A percentile compares a stretch with the other conserved stretches of the same genome.
phyloP scores from a whole-genome alignment of 2,888 invertebrate genomes.

The Cyclophora punctaria region DNA sequence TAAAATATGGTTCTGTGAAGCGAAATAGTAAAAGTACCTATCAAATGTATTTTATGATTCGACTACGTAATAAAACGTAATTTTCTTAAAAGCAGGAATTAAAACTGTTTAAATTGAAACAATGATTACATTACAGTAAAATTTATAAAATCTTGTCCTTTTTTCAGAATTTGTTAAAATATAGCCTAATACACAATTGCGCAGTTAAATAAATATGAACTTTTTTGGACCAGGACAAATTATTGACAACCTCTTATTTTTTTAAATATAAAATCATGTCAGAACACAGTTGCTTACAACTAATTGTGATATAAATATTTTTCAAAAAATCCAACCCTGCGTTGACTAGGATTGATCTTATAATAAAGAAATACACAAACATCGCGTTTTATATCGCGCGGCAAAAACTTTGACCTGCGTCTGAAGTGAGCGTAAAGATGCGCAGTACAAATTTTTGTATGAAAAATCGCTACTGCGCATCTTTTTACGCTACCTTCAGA shows the following conservation, averaged over 20 bases:
- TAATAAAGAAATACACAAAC: neutral
- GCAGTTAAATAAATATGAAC: neutral
- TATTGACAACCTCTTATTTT: no score
- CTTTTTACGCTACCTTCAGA: no score
- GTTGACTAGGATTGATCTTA: slow-evolving; percentile 66
- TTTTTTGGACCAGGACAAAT: neutral
- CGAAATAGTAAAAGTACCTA: no score
- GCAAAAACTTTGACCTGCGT: no score
- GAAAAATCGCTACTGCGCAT: no score
- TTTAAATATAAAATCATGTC: neutral
- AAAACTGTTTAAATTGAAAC: neutral
- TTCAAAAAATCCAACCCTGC: slow-evolving; percentile 58
- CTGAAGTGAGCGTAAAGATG: neutral
- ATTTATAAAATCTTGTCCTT: neutral
- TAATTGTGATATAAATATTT: neutral
- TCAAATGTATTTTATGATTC: no score
- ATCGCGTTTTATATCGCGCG: no score
- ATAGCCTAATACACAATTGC: neutral
- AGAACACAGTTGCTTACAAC: neutral
- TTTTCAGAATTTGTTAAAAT: no score
- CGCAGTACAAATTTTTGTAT: neutral
- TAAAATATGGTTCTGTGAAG: no score
- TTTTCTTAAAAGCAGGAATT: no score
- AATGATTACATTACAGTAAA: neutral
- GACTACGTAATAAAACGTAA: no score